Base-by-base conservation (phyloP, 2,888 invertebrate species). In the Drosophila acutilabella region DNA sequence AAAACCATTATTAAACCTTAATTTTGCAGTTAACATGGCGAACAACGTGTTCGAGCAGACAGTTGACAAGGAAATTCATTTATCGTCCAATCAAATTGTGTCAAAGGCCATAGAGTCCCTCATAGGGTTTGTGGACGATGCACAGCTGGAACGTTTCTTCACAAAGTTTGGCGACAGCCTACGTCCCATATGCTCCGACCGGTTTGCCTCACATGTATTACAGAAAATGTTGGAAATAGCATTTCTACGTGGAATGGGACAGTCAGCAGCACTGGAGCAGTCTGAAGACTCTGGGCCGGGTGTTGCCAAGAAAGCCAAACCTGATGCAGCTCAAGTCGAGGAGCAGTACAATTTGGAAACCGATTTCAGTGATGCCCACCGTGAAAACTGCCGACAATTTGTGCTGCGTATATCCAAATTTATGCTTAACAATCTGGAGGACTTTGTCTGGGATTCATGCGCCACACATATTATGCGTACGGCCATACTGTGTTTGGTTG, bases 361-460 rank as follows among this genome's bases (percentile, higher is more conserved):
- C 0, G 90, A 93, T 61, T 94, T 93, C 48, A 87, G 89, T 2
- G 82, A 92, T 5, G 92, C 93, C 2, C 95, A 95, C 69, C 89
- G 93, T n/a, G 85, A 93, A 36, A 93, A 92, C 47, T 96, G 95
- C 77, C 93, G 94, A 2, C 93, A 94, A 11, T 96, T 96, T 90
- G 94, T 96, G 1, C 72, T 95, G 13, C 96, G 96, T 91, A 93
- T 96, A 4, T 94, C 95, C 66, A 96, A 95, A 92, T 97, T 96
- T 91, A 93, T 95, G 20, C 91, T 97, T 0, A 97, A 97, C 91
- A 97, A 97, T 93, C 93, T 97, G 64, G 97, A 97, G 90, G 97
- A 97, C 88, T 97, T 96, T 85, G 94, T 96, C 0, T 95, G 95
- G 94, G 96, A 97, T 89, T 93, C 93, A 0, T 96, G 96, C 75